Conservation (phyloP, 2,888 invertebrate species). For the Falcaria lacertinaria region DNA sequence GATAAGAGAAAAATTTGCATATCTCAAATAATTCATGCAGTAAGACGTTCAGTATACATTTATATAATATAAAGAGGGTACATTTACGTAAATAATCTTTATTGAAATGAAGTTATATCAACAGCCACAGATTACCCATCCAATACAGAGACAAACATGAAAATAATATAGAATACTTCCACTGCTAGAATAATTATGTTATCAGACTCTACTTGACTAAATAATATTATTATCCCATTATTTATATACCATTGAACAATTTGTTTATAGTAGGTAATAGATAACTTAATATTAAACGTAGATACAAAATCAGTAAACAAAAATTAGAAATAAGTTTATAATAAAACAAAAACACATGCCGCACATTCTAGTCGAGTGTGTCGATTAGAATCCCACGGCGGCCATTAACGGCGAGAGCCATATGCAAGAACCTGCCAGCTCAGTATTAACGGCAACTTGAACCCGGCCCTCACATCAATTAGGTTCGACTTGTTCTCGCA, state of each 20-base stretch:
- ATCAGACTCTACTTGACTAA: too few relatives aligned
- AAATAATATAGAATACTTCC: too few relatives aligned
- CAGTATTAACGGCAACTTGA: slow-evolving; percentile 61
- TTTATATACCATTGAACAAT: too few relatives aligned
- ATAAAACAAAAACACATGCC: slow-evolving; percentile 9
- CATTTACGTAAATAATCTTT: neutral
- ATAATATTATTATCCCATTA: too few relatives aligned
- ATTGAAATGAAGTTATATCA: too few relatives aligned
- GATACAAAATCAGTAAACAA: neutral
- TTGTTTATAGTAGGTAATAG: too few relatives aligned
- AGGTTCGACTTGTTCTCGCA: slow-evolving; percentile 73
- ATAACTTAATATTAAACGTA: too few relatives aligned
- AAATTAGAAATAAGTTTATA: neutral
- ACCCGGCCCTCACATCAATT: slow-evolving; percentile 68
- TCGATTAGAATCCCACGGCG: slow-evolving; percentile 22
- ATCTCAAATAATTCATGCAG: slow-evolving; percentile 13
- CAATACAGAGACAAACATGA: too few relatives aligned
- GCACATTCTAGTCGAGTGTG: slow-evolving; percentile 10
- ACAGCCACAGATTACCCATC: too few relatives aligned
- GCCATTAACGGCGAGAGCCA: slow-evolving; percentile 18
- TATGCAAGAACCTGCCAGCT: slow-evolving; percentile 45
- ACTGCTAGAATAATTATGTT: too few relatives aligned
- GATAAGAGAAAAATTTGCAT: slow-evolving; percentile 18
- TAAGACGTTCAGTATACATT: slow-evolving; percentile 8
- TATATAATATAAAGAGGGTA: neutral